Evolutionary conservation across 2,113 vertebrate species (phyloP).

Genomic region (Dicentrarchus labrax): DNA sequence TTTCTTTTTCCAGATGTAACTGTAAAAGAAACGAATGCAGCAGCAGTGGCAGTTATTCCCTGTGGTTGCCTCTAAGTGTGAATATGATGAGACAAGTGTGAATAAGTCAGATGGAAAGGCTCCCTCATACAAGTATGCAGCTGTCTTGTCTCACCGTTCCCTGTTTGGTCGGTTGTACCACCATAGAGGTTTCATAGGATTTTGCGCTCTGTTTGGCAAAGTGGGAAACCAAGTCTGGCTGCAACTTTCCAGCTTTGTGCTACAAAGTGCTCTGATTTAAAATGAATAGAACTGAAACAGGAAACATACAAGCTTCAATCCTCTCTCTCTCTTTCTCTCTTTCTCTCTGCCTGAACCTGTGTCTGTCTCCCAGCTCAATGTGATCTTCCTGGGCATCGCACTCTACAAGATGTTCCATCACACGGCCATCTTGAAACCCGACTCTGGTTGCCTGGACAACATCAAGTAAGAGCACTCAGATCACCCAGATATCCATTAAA

Average conservation of each 20-base stretch:
- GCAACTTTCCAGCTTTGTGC: conserved; percentile 42
- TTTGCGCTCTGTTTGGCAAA: conserved; percentile 82
- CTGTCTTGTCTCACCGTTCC: conserved; percentile 54
- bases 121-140: conserved; percentile 51
- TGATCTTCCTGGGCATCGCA: conserved; percentile 98
- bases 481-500: conserved; percentile 54
- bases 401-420: conserved; percentile 99
- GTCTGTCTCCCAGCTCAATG: conserved; percentile 89
- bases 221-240: conserved; percentile 60
- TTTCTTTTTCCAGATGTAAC: not conserved
- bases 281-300: conserved; percentile 66
- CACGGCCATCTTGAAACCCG: conserved; percentile 97
- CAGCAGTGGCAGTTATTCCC: conserved; percentile 39
- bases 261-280: conserved; percentile 73
- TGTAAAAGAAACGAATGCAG: conserved; percentile 10
- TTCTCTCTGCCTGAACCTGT: conserved; percentile 30
- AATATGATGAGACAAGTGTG: conserved; percentile 68
- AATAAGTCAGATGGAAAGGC: conserved; percentile 67
- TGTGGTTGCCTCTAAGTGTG: conserved; percentile 54
- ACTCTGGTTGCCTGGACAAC: conserved; percentile 99
- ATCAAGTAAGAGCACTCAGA: conserved; percentile 93
- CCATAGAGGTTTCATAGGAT: conserved; percentile 58
- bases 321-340: not conserved
- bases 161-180: conserved; percentile 32
- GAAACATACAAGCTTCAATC: conserved; percentile 37